Percentiles rank a stretch among this genome's conserved stretches.
phyloP scores from a whole-genome alignment of 2,113 vertebrate species.

The Pyxicephalus adspersus region DNA sequence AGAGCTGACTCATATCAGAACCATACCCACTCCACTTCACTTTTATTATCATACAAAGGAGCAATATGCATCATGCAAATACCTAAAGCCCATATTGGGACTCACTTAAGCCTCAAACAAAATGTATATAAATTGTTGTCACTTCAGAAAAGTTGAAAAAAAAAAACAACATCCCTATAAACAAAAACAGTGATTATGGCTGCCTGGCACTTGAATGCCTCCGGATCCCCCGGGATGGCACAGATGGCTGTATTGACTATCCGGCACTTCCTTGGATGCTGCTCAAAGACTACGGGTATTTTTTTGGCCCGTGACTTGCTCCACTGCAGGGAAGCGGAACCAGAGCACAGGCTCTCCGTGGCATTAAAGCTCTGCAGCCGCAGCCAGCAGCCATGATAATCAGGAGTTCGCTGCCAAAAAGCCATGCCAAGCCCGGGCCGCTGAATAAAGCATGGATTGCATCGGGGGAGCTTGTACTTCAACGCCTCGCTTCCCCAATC shows the following conservation, averaged over 20 bases:
- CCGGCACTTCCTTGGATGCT: not conserved
- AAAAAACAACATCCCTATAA: too few species aligned
- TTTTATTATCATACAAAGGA: too few species aligned
- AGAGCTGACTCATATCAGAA: too few species aligned
- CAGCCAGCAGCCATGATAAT: constrained; percentile 24
- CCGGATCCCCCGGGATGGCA: constrained; percentile 7
- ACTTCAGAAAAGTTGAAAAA: too few species aligned
- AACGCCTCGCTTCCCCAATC: constrained; percentile 12
- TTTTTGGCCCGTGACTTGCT: constrained; percentile 10
- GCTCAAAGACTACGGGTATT: constrained; percentile 7
- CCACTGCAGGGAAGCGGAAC: constrained; percentile 7
- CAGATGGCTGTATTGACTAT: constrained; percentile 45
- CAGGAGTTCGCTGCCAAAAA: not conserved
- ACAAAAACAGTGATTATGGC: too few species aligned
- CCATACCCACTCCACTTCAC: too few species aligned
- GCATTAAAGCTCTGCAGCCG: not conserved
- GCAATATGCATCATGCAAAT: too few species aligned
- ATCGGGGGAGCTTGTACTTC: constrained; percentile 8
- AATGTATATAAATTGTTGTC: too few species aligned
- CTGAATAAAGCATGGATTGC: not conserved
- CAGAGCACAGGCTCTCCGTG: not conserved
- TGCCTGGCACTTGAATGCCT: too few species aligned
- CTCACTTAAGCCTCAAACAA: too few species aligned
- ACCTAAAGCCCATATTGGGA: too few species aligned
- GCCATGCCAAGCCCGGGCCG: not conserved